A percentile compares a stretch with the other conserved stretches of the same genome.
Conservation (phyloP, 1,140 invertebrate species). For the Babylonia areolata region DNA sequence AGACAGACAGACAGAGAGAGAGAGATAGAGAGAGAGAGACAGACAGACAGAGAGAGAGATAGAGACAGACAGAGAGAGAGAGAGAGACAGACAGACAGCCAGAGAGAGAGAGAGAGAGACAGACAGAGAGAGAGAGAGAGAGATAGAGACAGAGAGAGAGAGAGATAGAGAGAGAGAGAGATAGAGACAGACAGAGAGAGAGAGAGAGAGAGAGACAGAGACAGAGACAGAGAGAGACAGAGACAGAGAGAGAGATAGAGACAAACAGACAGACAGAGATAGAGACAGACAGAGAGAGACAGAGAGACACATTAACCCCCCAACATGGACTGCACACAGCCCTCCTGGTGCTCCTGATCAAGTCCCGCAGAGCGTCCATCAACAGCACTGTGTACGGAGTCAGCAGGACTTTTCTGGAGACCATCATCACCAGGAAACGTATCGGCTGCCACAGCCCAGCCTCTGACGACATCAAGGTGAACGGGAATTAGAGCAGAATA, state of each 20-base stretch:
- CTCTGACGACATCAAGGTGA: neutral
- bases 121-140: neutral
- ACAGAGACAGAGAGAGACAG: neutral
- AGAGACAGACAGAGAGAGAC: neutral
- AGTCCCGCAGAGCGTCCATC: neutral
- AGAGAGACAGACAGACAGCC: neutral
- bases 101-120: neutral
- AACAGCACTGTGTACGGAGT: slow-evolving; percentile 1
- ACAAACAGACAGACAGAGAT: neutral
- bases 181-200: slow-evolving; percentile 11
- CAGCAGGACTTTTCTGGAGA: slow-evolving; percentile 7
- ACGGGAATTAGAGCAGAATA: neutral
- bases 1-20: too few species aligned
- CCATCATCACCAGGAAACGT: neutral
- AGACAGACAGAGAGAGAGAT: too few species aligned
- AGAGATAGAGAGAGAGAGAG: neutral
- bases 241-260: neutral
- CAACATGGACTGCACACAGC: too few species aligned
- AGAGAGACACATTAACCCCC: too few species aligned
- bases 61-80: neutral
- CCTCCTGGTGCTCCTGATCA: neutral
- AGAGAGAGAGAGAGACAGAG: neutral
- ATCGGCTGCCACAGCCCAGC: neutral
- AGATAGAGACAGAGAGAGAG: neutral
- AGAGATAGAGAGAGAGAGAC: too few species aligned